These are phyloP conservation scores for Candoia aspera DNA, from an alignment of 2,113 vertebrate genomes.

Conservation along the genomic window DNA sequence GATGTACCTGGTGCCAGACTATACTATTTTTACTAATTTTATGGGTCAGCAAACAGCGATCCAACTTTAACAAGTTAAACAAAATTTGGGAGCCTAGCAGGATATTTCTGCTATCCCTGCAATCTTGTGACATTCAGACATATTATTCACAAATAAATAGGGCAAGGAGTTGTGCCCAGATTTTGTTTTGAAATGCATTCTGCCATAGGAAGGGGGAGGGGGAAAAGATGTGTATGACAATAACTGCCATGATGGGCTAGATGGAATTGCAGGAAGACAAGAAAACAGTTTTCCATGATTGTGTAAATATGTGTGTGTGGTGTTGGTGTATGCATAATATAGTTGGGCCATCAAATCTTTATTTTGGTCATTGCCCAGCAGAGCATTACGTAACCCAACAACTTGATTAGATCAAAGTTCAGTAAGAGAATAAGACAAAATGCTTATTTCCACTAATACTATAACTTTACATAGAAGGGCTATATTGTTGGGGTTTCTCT, in stretches of 20 bases:
- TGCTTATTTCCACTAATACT: not conserved
- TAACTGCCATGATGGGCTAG: not conserved
- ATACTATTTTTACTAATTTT: not conserved
- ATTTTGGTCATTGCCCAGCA: not conserved
- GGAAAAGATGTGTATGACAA: not conserved
- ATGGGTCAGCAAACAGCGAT: not conserved
- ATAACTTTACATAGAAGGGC: not conserved
- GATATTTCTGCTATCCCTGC: not conserved
- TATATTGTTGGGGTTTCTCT: not conserved
- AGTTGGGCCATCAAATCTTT: not conserved
- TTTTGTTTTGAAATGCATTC: not conserved
- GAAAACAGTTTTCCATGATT: no score
- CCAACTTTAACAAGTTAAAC: not conserved
- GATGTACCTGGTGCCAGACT: not conserved
- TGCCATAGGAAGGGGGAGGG: not conserved
- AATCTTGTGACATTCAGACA: not conserved
- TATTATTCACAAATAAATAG: not conserved
- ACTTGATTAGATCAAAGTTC: not conserved
- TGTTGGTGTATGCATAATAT: not conserved
- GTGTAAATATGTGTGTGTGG: not conserved
- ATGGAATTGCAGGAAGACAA: not conserved
- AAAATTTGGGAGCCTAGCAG: not conserved
- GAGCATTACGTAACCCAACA: not conserved
- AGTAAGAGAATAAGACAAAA: not conserved
- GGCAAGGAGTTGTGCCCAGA: not conserved